A percentile compares a stretch with the other conserved stretches of the same genome.
Conservation (phyloP, 2,113 vertebrate genomes). For the Felis chaus region DNA sequence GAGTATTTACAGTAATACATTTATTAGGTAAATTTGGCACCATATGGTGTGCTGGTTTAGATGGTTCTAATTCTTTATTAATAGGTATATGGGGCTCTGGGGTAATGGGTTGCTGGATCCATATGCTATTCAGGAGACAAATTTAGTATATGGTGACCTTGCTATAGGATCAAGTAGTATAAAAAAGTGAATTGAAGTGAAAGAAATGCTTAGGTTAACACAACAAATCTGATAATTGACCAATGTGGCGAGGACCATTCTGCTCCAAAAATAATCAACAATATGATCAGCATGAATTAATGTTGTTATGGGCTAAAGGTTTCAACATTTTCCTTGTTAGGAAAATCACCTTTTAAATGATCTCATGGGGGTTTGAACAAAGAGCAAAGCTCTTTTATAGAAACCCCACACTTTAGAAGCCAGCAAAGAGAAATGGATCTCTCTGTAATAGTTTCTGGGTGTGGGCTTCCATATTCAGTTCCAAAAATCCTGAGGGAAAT, state of each 20-base stretch:
- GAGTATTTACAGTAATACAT: conserved; percentile 49
- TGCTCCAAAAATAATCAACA: conserved; percentile 56
- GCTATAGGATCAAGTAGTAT: conserved; percentile 46
- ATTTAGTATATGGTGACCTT: conserved; percentile 69
- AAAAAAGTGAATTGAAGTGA: conserved; percentile 64
- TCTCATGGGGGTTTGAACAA: conserved; percentile 35
- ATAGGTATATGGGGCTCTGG: conserved; percentile 33
- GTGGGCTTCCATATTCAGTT: conserved; percentile 39
- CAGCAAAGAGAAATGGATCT: conserved; percentile 39
- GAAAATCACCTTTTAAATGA: conserved; percentile 59
- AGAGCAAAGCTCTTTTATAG: background rate
- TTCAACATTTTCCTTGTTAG: conserved; percentile 48
- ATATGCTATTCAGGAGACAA: conserved; percentile 63
- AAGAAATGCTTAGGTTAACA: conserved; percentile 62
- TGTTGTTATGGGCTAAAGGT: background rate
- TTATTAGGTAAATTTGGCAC: conserved; percentile 52
- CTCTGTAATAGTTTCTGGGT: conserved; percentile 43
- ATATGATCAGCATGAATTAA: conserved; percentile 49
- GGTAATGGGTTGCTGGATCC: conserved; percentile 47
- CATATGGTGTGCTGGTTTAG: conserved; percentile 50
- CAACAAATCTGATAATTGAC: conserved; percentile 63
- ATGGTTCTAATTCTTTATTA: conserved; percentile 59
- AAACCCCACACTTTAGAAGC: conserved; percentile 30
- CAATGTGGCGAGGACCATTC: conserved; percentile 37
- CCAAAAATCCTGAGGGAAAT: conserved; percentile 63